Conservation (phyloP, 2,888 invertebrate species). For the Tachystola acroxantha region DNA sequence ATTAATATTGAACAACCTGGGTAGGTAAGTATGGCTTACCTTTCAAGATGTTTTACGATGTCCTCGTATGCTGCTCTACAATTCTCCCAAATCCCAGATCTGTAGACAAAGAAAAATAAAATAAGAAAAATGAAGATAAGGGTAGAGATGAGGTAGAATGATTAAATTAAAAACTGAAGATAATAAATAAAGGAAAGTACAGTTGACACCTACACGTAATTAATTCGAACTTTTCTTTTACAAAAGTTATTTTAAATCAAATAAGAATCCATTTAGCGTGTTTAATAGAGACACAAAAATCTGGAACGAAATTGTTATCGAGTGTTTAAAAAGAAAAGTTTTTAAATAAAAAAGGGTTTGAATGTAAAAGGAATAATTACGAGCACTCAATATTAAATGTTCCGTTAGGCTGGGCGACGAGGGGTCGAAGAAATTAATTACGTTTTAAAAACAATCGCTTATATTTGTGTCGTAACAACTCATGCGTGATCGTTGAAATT, state of each 20-base stretch:
- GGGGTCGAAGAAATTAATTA: constrained; percentile 74
- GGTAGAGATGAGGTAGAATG: constrained; percentile 31
- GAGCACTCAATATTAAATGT: constrained; percentile 78
- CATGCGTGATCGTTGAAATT: constrained; percentile 74
- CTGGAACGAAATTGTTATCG: constrained; percentile 31
- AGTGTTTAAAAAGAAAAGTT: constrained; percentile 57
- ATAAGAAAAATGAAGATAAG: constrained; percentile 47
- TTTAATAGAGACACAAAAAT: constrained; percentile 37
- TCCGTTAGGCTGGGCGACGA: constrained; percentile 63
- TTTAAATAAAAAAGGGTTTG: constrained; percentile 61
- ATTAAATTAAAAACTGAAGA: constrained; percentile 27
- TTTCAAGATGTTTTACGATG: constrained; percentile 96
- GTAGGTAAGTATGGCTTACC: constrained; percentile 78
- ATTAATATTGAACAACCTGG: too few relatives aligned
- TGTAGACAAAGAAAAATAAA: constrained; percentile 74
- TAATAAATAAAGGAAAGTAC: constrained; percentile 28
- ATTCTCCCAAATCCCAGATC: constrained; percentile 96
- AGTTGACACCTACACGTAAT: constrained; percentile 4
- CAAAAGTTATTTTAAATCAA: too few relatives aligned
- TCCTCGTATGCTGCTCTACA: constrained; percentile 96
- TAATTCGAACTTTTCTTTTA: too few relatives aligned
- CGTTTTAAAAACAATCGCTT: constrained; percentile 76
- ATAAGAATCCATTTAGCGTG: constrained; percentile 10
- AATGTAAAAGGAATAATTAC: constrained; percentile 73
- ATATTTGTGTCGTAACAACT: constrained; percentile 68